phyloP scores from a whole-genome alignment of 1,140 invertebrate genomes.

The Euglossa dilemma region DNA sequence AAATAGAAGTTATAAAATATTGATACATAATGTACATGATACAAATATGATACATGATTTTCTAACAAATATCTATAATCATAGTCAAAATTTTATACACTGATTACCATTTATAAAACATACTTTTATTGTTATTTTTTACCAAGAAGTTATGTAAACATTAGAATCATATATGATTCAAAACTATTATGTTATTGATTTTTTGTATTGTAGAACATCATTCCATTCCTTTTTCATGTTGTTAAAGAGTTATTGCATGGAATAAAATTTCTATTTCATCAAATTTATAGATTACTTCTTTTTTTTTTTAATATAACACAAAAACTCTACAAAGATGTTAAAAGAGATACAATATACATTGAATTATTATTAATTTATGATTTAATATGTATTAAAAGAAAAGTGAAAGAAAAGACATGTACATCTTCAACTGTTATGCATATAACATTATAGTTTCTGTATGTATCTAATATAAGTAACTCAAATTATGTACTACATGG shows the following conservation, averaged over 20 bases:
- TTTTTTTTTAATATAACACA: neutral
- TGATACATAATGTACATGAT: neutral
- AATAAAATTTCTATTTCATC: constrained; percentile 44
- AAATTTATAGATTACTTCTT: neutral
- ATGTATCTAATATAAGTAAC: neutral
- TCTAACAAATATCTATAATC: neutral
- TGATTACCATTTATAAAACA: constrained; percentile 7
- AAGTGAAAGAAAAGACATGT: neutral
- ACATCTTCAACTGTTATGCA: constrained; percentile 32
- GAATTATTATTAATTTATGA: neutral
- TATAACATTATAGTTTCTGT: constrained; percentile 4
- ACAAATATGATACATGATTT: too few species aligned
- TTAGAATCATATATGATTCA: neutral
- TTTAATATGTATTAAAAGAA: too few species aligned
- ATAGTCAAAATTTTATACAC: neutral
- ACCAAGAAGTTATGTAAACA: neutral
- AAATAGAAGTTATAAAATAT: constrained; percentile 7
- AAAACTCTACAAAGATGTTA: neutral
- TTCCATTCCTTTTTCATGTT: constrained; percentile 32
- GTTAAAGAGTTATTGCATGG: constrained; percentile 2
- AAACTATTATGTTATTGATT: constrained; percentile 15
- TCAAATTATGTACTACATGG: neutral
- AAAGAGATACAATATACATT: neutral
- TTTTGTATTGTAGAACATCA: constrained; percentile 13
- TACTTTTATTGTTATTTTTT: neutral